phyloP scores from a whole-genome alignment of 2,888 invertebrate species.

The Pollenia angustigena region DNA sequence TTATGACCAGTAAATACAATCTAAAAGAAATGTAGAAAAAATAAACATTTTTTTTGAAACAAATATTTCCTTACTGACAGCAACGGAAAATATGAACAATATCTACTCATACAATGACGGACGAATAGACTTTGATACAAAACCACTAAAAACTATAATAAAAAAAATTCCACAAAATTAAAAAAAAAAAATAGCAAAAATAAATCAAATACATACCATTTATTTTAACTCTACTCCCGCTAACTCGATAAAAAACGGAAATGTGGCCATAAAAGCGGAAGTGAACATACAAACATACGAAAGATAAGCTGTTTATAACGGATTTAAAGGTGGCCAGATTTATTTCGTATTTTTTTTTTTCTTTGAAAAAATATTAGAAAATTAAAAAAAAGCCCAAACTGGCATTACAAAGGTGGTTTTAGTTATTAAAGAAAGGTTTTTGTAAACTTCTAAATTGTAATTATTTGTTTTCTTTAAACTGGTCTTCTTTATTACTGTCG shows the following conservation, averaged over 20 bases:
- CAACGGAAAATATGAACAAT: constrained; percentile 31
- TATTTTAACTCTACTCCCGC: constrained; percentile 53
- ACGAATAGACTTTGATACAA: constrained; percentile 40
- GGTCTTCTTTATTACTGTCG: neutral
- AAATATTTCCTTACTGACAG: constrained; percentile 68
- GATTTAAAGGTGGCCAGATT: constrained; percentile 14
- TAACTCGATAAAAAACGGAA: constrained; percentile 76
- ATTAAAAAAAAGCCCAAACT: too few relatives aligned
- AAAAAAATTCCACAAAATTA: neutral
- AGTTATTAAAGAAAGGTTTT: too few relatives aligned
- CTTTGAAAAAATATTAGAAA: too few relatives aligned
- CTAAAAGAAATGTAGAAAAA: constrained; percentile 12
- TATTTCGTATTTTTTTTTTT: neutral
- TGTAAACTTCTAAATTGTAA: too few relatives aligned
- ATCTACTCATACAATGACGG: constrained; percentile 18
- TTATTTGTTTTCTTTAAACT: neutral
- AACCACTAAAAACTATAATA: constrained; percentile 47
- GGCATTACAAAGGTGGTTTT: too few relatives aligned
- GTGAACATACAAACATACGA: constrained; percentile 70
- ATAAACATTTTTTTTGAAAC: constrained; percentile 43
- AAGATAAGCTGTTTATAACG: neutral
- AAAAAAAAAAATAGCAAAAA: neutral
- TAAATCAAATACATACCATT: constrained; percentile 61
- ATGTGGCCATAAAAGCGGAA: constrained; percentile 81
- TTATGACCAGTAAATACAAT: constrained; percentile 49